phyloP scores from a whole-genome alignment of 2,797 vertebrate species.

The Saxicola maurus region DNA sequence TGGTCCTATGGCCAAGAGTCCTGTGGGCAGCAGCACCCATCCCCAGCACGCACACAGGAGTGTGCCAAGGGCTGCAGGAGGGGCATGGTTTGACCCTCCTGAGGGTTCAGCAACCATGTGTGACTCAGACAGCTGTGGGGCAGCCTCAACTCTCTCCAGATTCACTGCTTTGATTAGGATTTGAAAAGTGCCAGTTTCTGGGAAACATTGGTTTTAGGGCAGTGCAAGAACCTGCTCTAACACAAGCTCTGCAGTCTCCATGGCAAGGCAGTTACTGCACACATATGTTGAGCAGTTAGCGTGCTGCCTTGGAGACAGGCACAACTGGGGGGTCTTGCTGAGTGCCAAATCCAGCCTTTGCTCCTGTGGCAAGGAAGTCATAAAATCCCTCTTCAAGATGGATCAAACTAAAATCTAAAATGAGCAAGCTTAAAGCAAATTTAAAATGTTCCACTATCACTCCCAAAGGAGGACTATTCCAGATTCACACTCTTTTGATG shows the following conservation, averaged over 20 bases:
- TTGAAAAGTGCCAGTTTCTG: neutral
- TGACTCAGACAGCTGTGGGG: neutral
- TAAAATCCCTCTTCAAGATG: neutral
- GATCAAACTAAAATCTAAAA: constrained; percentile 3
- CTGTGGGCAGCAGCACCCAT: neutral
- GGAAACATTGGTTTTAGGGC: neutral
- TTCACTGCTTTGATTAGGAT: neutral
- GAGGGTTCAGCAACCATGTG: neutral
- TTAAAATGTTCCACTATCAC: neutral
- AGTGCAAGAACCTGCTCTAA: neutral
- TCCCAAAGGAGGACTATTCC: neutral
- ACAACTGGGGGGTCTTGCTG: neutral
- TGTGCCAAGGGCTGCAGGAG: neutral
- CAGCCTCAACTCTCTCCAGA: neutral
- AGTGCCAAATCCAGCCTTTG: neutral
- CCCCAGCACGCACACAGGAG: neutral
- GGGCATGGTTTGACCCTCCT: neutral
- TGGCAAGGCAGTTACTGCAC: neutral
- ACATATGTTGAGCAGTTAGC: neutral
- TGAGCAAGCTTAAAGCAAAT: neutral
- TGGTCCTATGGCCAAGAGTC: neutral
- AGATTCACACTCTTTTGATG: neutral
- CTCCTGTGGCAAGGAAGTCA: neutral
- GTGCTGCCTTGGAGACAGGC: rapidly evolving
- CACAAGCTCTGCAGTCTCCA: neutral